A percentile compares a stretch with the other conserved stretches of the same genome.
Evolutionary conservation across 2,113 vertebrate genomes (phyloP).

Genomic region (Calcarius ornatus): DNA sequence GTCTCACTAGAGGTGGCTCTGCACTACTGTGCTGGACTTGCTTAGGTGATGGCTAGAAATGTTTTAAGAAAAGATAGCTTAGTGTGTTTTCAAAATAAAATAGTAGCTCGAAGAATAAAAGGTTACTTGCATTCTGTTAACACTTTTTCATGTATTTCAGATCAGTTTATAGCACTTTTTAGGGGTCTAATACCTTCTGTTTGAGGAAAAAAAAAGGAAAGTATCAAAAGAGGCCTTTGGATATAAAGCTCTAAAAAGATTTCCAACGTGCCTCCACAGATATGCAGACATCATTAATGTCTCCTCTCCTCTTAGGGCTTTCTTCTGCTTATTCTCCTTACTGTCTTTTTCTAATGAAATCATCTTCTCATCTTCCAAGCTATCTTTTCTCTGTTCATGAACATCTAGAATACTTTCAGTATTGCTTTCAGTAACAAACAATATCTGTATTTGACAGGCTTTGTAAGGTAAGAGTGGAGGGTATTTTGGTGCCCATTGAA

Average conservation of each 20-base stretch:
- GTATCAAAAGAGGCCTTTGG: not conserved
- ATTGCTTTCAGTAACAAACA: not conserved
- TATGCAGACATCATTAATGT: not conserved
- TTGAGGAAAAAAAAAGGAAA: not conserved
- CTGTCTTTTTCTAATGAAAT: not conserved
- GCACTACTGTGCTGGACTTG: slow-evolving; percentile 53
- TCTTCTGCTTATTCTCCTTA: not conserved
- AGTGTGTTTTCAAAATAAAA: not conserved
- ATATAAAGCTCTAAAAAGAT: not conserved
- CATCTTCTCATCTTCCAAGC: not conserved
- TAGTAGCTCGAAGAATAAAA: not conserved
- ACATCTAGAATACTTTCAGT: not conserved
- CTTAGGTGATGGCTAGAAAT: slow-evolving; percentile 54
- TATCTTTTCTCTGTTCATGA: not conserved
- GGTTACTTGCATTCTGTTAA: not conserved
- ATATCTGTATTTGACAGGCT: not conserved
- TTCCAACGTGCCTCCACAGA: not conserved
- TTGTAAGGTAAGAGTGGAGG: not conserved
- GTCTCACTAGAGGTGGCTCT: slow-evolving; percentile 68
- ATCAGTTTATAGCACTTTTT: not conserved
- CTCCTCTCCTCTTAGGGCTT: not conserved
- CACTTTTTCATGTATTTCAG: not conserved
- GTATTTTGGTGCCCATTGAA: not conserved
- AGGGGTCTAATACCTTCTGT: not conserved
- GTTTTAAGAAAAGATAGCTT: not conserved